Evolutionary conservation across 2,888 invertebrate species (phyloP).

Genomic region (Opisthograptis luteolata): DNA sequence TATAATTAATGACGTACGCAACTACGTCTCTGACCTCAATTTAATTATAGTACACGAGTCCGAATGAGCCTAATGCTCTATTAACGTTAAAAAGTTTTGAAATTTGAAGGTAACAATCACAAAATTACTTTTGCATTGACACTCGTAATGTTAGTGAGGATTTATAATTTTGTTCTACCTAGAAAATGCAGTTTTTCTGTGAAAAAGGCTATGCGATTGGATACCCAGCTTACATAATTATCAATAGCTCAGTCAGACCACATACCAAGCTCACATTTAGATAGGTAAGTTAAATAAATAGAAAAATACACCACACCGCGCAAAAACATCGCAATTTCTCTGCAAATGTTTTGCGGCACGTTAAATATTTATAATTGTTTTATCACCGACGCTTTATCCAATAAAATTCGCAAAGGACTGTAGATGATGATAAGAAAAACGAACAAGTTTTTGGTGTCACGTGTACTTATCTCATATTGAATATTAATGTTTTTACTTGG

Average conservation of each 20-base stretch:
- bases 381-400: conserved; percentile 7
- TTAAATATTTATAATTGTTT: conserved; percentile 24
- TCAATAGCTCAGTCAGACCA: too few relatives aligned
- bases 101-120: neutral
- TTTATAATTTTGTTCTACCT: too few relatives aligned
- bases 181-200: too few relatives aligned
- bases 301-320: neutral
- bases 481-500: conserved; percentile 14
- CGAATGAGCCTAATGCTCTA: neutral
- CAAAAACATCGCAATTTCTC: conserved; percentile 15
- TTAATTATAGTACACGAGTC: conserved; percentile 6
- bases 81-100: neutral
- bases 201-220: too few relatives aligned
- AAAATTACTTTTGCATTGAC: neutral
- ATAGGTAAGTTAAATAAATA: neutral
- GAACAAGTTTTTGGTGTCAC: conserved; percentile 21
- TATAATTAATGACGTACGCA: conserved; percentile 11
- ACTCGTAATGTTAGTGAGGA: neutral
- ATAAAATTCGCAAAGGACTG: conserved; percentile 15
- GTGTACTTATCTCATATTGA: conserved; percentile 9
- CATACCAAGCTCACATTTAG: neutral
- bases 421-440: conserved; percentile 8
- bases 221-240: too few relatives aligned
- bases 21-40: conserved; percentile 11
- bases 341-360: conserved; percentile 4